Evolutionary conservation across 2,797 vertebrate genomes (phyloP).

Genomic region (Denticeps clupeoides): DNA sequence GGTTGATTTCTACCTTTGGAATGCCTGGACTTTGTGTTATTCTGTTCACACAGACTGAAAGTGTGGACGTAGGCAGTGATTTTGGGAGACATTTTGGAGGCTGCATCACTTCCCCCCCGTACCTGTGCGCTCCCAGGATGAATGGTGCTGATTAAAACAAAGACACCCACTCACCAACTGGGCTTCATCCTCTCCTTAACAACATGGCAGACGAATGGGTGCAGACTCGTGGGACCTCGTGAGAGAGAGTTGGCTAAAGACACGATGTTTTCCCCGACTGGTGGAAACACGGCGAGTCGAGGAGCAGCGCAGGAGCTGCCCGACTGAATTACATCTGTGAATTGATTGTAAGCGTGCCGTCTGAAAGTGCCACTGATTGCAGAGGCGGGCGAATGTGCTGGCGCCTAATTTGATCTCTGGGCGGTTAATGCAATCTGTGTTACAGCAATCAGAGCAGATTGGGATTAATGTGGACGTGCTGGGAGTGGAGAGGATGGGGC

Average conservation of each 20-base stretch:
- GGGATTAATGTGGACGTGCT: conserved; percentile 41
- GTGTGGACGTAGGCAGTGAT: no score
- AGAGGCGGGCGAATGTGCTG: conserved; percentile 38
- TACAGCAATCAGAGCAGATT: conserved; percentile 39
- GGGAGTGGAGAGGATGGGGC: no score
- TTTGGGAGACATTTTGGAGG: no score
- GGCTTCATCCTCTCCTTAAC: conserved; percentile 9
- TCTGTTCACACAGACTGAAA: no score
- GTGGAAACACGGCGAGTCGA: conserved; percentile 3
- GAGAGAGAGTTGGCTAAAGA: conserved; percentile 29
- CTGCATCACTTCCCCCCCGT: no score
- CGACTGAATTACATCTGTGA: conserved; percentile 46
- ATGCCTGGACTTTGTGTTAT: no score
- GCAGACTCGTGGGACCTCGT: conserved; percentile 11
- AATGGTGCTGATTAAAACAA: conserved; percentile 39
- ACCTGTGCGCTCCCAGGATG: conserved; percentile 25
- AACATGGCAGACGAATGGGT: neutral
- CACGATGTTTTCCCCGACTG: conserved; percentile 30
- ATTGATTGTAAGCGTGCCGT: conserved; percentile 54
- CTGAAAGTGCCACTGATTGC: conserved; percentile 48
- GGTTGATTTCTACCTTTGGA: no score
- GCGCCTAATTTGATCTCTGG: conserved; percentile 52
- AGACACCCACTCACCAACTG: conserved; percentile 20
- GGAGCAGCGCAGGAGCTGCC: conserved; percentile 29
- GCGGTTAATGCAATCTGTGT: conserved; percentile 47